Percentiles rank a stretch among this genome's conserved stretches.
These are phyloP conservation scores for Tangara arthus DNA, from an alignment of 2,797 vertebrate species.

Conservation along the genomic window DNA sequence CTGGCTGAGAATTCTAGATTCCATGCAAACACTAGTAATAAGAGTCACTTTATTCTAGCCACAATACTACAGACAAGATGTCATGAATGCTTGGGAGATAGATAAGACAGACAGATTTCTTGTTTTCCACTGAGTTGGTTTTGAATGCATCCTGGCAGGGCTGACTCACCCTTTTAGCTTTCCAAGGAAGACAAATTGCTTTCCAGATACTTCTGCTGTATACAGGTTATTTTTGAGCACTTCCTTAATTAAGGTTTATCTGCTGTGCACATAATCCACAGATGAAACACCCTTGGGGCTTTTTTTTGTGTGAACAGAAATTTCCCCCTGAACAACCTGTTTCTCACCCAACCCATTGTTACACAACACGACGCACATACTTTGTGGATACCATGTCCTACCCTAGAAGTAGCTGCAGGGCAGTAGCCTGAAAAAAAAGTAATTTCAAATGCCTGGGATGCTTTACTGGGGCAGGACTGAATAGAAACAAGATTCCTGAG, in stretches of 20 bases:
- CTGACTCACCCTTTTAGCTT: constrained; percentile 45
- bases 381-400: not conserved
- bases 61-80: not conserved
- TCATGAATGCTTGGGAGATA: not conserved
- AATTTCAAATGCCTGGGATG: not conserved
- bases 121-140: constrained; percentile 36
- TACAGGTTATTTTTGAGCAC: constrained; percentile 10
- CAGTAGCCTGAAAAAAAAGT: not conserved
- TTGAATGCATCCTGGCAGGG: not conserved
- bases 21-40: not conserved
- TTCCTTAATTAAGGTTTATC: constrained; percentile 53
- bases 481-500: not conserved
- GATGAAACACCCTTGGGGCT: not conserved
- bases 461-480: not conserved
- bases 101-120: constrained; percentile 21
- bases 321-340: constrained; percentile 13
- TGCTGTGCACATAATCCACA: not conserved
- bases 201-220: constrained; percentile 36
- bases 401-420: not conserved
- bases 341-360: constrained; percentile 16
- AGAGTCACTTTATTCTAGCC: not conserved
- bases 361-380: not conserved
- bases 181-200: constrained; percentile 54
- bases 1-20: not conserved
- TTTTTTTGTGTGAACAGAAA: not conserved